These are phyloP conservation scores for Alfaro cultratus DNA, from an alignment of 2,797 vertebrate genomes.

Conservation along the genomic window DNA sequence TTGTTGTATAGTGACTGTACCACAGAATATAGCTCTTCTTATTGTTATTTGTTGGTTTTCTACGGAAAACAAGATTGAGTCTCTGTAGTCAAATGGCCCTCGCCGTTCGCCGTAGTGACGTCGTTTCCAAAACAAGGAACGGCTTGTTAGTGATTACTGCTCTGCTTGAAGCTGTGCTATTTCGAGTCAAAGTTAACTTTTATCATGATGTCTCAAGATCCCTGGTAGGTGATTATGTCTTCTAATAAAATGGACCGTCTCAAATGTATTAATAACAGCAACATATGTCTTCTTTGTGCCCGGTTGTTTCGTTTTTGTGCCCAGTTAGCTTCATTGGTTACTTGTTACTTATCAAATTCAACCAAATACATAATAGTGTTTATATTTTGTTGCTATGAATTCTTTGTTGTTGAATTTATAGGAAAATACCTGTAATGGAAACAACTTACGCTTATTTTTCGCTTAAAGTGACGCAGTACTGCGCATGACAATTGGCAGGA, in stretches of 20 bases:
- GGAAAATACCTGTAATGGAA: background rate
- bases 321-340: constrained; percentile 31
- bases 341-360: constrained; percentile 19
- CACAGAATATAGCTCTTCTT: background rate
- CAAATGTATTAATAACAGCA: background rate
- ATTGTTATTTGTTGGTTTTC: background rate
- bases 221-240: constrained; percentile 63
- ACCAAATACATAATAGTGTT: background rate
- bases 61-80: background rate
- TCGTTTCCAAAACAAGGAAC: constrained; percentile 71
- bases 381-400: background rate
- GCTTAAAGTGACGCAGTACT: background rate
- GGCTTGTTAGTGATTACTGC: constrained; percentile 31
- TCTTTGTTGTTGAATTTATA: background rate
- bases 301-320: background rate
- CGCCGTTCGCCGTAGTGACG: constrained; percentile 57
- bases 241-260: fast-evolving
- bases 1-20: background rate
- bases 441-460: background rate
- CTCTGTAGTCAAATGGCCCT: constrained; percentile 1
- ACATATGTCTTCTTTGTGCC: background rate
- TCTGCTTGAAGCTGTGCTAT: background rate
- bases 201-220: constrained; percentile 75
- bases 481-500: background rate
- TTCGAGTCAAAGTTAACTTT: constrained; percentile 9